Conservation (phyloP, 2,113 vertebrate genomes). For the Notothenia rossii region DNA sequence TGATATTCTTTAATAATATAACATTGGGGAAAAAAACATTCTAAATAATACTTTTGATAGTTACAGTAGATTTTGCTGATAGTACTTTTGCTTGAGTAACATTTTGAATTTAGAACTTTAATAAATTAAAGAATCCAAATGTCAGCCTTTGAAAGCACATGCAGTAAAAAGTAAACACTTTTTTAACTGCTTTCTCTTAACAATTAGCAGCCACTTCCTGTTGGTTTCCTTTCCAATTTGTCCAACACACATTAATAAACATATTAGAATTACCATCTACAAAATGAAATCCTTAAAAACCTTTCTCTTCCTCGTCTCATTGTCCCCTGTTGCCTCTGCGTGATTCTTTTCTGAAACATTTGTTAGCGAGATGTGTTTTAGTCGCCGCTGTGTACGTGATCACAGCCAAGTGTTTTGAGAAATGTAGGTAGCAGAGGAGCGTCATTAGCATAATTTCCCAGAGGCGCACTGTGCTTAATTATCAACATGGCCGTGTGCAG, state of each 20-base stretch:
- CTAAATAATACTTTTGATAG: too few relatives aligned
- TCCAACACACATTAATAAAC: neutral
- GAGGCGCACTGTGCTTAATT: slow-evolving; percentile 77
- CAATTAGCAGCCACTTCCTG: neutral
- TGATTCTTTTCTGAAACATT: slow-evolving; percentile 22
- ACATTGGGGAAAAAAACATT: too few relatives aligned
- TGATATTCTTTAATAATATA: too few relatives aligned
- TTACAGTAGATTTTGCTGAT: too few relatives aligned
- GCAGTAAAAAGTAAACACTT: neutral
- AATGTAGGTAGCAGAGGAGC: slow-evolving; percentile 56
- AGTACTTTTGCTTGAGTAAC: too few relatives aligned
- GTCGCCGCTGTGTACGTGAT: slow-evolving; percentile 25
- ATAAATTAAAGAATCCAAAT: too few relatives aligned
- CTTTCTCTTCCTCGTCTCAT: neutral
- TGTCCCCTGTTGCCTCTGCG: neutral
- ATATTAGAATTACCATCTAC: neutral
- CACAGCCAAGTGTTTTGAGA: slow-evolving; percentile 64
- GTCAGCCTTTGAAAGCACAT: too few relatives aligned
- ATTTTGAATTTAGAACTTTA: too few relatives aligned
- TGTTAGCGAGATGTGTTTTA: slow-evolving; percentile 14
- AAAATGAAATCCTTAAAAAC: neutral
- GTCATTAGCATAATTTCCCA: slow-evolving; percentile 82
- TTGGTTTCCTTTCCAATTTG: neutral
- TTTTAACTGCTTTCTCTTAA: neutral
- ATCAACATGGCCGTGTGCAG: slow-evolving; percentile 76